These are phyloP conservation scores for Myxocyprinus asiaticus DNA, from an alignment of 2,113 vertebrate genomes.

Conservation along the genomic window DNA sequence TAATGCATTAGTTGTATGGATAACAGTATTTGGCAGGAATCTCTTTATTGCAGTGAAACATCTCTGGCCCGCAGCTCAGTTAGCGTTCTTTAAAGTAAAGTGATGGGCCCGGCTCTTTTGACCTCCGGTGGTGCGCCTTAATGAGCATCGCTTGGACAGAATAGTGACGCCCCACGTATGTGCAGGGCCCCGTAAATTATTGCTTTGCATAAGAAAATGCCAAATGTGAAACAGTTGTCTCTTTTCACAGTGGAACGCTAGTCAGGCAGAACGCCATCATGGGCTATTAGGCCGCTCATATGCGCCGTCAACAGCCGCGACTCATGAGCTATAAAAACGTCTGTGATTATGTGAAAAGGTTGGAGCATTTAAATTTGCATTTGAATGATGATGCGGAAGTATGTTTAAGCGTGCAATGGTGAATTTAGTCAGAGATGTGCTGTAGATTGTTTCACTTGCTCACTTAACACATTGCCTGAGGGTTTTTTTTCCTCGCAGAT, in stretches of 20 bases:
- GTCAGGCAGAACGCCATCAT: conserved; percentile 52
- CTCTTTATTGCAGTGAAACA: conserved; percentile 5
- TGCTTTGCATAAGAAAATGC: conserved; percentile 66
- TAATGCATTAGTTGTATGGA: background rate
- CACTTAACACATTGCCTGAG: conserved; percentile 30
- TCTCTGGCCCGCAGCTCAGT: conserved; percentile 46
- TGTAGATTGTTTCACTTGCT: conserved; percentile 43
- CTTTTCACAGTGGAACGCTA: conserved; percentile 44
- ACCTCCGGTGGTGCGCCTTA: conserved; percentile 72
- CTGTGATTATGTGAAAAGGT: conserved; percentile 58
- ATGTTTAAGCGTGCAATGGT: conserved; percentile 50
- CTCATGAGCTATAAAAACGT: conserved; percentile 52
- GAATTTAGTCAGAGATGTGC: conserved; percentile 49
- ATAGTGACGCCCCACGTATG: conserved; percentile 68
- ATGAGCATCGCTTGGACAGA: conserved; percentile 72
- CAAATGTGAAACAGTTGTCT: conserved; percentile 60
- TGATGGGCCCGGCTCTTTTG: conserved; percentile 67
- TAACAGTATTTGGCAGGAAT: conserved; percentile 5
- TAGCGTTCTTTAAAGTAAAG: conserved; percentile 61
- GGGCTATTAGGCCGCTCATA: conserved; percentile 53
- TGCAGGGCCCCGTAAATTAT: conserved; percentile 66
- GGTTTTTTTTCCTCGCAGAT: conserved; percentile 27
- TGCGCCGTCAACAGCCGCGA: conserved; percentile 48
- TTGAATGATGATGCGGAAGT: conserved; percentile 54
- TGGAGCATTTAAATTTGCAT: conserved; percentile 58